Percentiles rank a stretch among this genome's conserved stretches.
Evolutionary conservation across 1,140 invertebrate species (phyloP).

Genomic region (Conus betulinus): DNA sequence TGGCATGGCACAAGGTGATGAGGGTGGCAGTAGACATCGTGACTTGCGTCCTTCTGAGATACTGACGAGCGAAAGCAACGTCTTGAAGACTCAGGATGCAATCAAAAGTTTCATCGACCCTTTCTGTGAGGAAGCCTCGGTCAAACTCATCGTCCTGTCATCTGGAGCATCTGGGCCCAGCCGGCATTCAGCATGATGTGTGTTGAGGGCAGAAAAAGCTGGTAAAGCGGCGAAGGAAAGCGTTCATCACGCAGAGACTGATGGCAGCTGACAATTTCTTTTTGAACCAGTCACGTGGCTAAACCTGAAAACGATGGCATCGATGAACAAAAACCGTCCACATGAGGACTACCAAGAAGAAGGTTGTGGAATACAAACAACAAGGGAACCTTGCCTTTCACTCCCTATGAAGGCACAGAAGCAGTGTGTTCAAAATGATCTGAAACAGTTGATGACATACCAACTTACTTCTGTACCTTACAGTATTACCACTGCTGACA

Average conservation of each 20-base stretch:
- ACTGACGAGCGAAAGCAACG: slow-evolving; percentile 37
- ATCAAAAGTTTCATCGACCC: slow-evolving; percentile 43
- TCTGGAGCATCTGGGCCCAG: slow-evolving; percentile 27
- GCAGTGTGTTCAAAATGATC: too few species aligned
- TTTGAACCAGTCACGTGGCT: too few species aligned
- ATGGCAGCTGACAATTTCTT: slow-evolving; percentile 39
- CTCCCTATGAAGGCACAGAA: too few species aligned
- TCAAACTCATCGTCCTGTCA: slow-evolving; percentile 34
- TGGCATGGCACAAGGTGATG: slow-evolving; percentile 29
- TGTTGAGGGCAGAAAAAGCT: neutral
- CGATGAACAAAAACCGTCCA: too few species aligned
- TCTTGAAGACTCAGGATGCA: slow-evolving; percentile 42
- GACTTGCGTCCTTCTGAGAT: slow-evolving; percentile 46
- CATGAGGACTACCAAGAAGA: too few species aligned
- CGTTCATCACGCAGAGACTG: neutral
- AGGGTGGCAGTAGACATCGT: slow-evolving; percentile 30
- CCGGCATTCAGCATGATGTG: neutral
- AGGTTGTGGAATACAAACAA: too few species aligned
- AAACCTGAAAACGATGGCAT: too few species aligned
- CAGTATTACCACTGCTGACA: too few species aligned
- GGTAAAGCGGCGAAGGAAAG: neutral
- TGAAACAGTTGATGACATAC: too few species aligned
- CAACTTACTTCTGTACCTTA: too few species aligned
- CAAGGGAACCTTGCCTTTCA: too few species aligned
- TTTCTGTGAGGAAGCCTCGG: slow-evolving; percentile 31